Evolutionary conservation across 2,888 invertebrate species (phyloP).

Genomic region (Alentia gelatinosa): DNA sequence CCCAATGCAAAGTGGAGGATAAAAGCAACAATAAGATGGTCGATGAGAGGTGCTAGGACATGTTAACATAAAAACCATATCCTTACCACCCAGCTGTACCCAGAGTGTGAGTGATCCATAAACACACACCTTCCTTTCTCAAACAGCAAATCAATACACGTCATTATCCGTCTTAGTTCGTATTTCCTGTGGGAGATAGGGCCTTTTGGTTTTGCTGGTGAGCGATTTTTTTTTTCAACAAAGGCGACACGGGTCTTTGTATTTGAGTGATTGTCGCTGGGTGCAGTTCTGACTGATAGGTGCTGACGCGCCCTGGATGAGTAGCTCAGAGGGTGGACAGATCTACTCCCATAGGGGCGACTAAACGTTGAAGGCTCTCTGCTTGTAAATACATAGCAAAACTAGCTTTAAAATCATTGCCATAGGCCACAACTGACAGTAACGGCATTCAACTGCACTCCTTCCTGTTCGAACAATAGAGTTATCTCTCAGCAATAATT

Average conservation of each 20-base stretch:
- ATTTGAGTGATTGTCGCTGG: not conserved
- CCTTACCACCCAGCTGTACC: no score
- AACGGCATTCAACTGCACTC: no score
- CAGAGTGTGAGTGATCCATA: not conserved
- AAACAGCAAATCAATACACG: not conserved
- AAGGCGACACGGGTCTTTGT: not conserved
- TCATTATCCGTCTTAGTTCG: conserved; percentile 1
- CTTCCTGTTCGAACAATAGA: no score
- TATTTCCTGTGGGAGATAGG: not conserved
- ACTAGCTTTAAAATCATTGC: no score
- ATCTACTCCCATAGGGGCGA: no score
- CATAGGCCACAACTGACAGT: no score
- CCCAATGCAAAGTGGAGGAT: not conserved
- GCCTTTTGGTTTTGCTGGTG: not conserved
- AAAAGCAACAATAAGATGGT: no score
- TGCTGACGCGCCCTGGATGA: not conserved
- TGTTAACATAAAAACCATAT: not conserved
- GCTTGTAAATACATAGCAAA: no score
- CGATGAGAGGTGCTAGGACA: no score
- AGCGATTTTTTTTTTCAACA: not conserved
- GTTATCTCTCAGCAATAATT: no score
- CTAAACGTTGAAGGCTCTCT: no score
- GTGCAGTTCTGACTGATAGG: not conserved
- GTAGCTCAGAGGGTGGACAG: no score
- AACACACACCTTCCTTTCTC: not conserved